phyloP scores from a whole-genome alignment of 1,140 invertebrate species.

The Drosophila fuyamai region DNA sequence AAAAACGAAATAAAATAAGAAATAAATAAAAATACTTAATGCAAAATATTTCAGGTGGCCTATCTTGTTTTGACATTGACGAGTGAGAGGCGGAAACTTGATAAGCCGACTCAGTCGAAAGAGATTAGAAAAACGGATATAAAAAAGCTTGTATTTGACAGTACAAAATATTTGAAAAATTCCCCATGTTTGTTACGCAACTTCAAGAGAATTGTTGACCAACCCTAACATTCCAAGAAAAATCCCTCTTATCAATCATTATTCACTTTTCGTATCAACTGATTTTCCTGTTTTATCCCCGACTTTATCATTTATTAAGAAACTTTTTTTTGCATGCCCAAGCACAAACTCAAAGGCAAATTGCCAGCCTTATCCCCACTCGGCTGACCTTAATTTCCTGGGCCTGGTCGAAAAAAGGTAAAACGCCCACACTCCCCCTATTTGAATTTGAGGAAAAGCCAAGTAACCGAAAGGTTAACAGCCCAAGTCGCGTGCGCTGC shows the following conservation, averaged over 20 bases:
- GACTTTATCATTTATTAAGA: slow-evolving; percentile 19
- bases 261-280: slow-evolving; percentile 25
- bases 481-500: slow-evolving; percentile 60
- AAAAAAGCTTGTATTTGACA: not conserved
- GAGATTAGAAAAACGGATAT: slow-evolving; percentile 1
- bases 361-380: slow-evolving; percentile 42
- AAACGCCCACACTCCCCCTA: slow-evolving; percentile 27
- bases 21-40: slow-evolving; percentile 46
- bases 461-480: slow-evolving; percentile 72
- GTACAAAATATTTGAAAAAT: too few relatives aligned
- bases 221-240: not conserved
- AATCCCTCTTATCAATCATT: slow-evolving; percentile 5
- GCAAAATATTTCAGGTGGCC: slow-evolving; percentile 27
- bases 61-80: slow-evolving; percentile 41
- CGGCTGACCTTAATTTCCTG: slow-evolving; percentile 48
- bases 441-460: slow-evolving; percentile 8
- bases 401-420: slow-evolving; percentile 40
- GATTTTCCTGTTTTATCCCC: slow-evolving; percentile 32
- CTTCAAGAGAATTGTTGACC: too few relatives aligned
- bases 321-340: slow-evolving; percentile 47
- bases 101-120: slow-evolving; percentile 28
- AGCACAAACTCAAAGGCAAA: slow-evolving; percentile 58
- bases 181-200: too few relatives aligned
- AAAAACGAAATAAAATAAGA: slow-evolving; percentile 27
- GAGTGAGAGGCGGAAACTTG: slow-evolving; percentile 21